These are phyloP conservation scores for Dipodomys ordii DNA, from an alignment of 2,113 vertebrate genomes.

Conservation along the genomic window DNA sequence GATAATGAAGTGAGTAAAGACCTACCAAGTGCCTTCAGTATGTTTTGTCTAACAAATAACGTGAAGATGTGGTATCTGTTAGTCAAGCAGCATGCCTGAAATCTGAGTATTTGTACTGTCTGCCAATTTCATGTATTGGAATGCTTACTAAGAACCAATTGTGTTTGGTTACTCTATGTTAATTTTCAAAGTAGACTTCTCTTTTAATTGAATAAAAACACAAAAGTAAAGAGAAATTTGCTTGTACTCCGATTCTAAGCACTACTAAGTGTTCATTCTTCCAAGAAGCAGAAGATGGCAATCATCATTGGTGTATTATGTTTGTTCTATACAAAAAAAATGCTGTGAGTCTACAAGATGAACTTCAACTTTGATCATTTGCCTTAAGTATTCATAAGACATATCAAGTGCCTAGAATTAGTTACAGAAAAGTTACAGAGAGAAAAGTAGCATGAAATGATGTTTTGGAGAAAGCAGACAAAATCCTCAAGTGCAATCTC, in stretches of 20 bases:
- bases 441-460: not conserved
- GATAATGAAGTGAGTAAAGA: not conserved
- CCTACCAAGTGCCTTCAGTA: not conserved
- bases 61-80: no score
- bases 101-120: no score
- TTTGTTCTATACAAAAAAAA: not conserved
- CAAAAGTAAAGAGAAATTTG: not conserved
- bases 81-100: not conserved
- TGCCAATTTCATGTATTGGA: no score
- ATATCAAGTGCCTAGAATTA: not conserved
- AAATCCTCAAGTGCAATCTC: not conserved
- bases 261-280: not conserved
- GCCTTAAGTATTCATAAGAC: not conserved
- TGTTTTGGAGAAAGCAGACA: not conserved
- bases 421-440: not conserved
- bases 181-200: not conserved
- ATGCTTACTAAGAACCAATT: not conserved
- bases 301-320: not conserved
- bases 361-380: not conserved
- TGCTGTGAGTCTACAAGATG: not conserved
- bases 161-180: not conserved
- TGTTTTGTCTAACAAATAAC: not conserved
- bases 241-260: not conserved
- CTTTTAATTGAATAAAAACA: not conserved
- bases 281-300: not conserved